Base-by-base conservation (phyloP, 1,140 invertebrate genomes). In the Papilio glaucus region DNA sequence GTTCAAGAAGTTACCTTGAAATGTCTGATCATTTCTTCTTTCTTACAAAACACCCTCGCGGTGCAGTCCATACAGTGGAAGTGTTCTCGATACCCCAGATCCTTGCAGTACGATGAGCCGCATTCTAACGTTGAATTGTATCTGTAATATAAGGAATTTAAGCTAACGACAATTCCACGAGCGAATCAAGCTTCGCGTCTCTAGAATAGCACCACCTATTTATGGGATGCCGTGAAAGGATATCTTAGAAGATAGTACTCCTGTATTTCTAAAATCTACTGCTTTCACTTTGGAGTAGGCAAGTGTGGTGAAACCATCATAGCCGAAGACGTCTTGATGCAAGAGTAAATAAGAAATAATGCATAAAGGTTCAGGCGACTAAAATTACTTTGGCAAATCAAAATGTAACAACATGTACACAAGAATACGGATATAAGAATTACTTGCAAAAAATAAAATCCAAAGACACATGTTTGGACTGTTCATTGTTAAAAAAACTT, bases 11-110 rank as follows among this genome's bases (percentile, higher is more conserved):
- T 53, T 79, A 93, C 93, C 88, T 94, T 94, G 89, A 98, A 98
- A 91, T 99, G 99, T 53, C 99, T 95, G 65, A 99, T 99, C 97
- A 99, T 99, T 87, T 99, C 99, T 91, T 99, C 98, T 89, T 99
- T 99, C 90, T 99, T 99, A 77, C 98, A 96, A 87, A 99, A 98
- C 0, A 99, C 98, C 74, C 97, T 95, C 72, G 95, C 95, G 74
- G 95, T 95, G 93, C 98, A 99, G 90, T 99, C 98, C 80, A 98
- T 94, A 93, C 98, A 99, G 89, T 99, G 98, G 93, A 99, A 99
- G 89, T 99, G 98, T 90, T 99, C 98, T 78, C 98, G 94, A 88
- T 97, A 97, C 70, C 96, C 96, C 70, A 97, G 94, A 71, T 97
- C 97, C 79, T 96, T 96, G 93, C 97, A 98, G 82, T 96, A 95